Evolutionary conservation across 1,140 invertebrate genomes (phyloP), one percentile per base, ranked within the genome.

Genomic region (Gonioctena quinquepunctata): DNA sequence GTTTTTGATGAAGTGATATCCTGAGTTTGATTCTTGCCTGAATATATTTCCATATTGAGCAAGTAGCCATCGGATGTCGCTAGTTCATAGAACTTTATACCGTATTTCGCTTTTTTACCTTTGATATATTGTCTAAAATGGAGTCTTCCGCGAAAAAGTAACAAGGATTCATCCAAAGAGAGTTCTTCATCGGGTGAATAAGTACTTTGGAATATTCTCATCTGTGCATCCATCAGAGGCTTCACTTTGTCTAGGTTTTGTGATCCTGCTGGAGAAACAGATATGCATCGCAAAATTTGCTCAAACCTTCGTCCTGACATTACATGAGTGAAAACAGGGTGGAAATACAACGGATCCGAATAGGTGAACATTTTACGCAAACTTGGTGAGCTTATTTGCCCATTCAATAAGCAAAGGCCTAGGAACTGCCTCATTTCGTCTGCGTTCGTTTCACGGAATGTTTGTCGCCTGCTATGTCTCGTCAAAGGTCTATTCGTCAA

Each of bases 301-400:
- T 80, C 75, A 74, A 72, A 78, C 65, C 77, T 66, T 54, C 77
- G 56, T 25, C 73, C 76, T 63, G 75, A 78, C 76, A 79, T 76
- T 49, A 66, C 21, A 56, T 66, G 73, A 7, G 19, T 66, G 76
- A 80, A 80, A 66, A 75, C 68, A 23, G 78, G 75, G 33, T 78
- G 77, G 66, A 74, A 80, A 73, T 80, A 72, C 63, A 79, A 60
- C 18, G 66, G 52, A 73, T 80, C 69, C 8, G 72, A 22, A n/a
- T n/a, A n/a, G 56, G 33, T 56, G 73, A 76, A 79, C 2, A 77
- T 33, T 26, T 73, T 74, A 69, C 76, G 49, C 54, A 72, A 69
- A 61, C 66, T 59, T 25, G 76, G 70, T 25, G 48, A 69, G 69
- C 75, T 75, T 68, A 77, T 33, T 23, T 79, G 76, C 26, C 60